phyloP scores from a whole-genome alignment of 1,140 invertebrate species.

The Bombyx mandarina region DNA sequence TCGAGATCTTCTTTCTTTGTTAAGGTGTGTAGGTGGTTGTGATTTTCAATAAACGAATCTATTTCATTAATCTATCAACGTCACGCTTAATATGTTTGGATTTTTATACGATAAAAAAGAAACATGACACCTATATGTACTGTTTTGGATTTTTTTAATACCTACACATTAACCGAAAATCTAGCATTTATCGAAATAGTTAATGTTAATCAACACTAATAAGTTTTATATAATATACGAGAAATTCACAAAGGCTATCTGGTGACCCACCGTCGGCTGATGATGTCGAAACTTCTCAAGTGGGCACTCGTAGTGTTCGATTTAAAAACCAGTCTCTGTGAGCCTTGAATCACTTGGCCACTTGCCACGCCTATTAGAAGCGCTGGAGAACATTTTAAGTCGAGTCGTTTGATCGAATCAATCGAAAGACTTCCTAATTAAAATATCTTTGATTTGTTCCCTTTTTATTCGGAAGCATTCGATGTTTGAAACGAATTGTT shows the following conservation, averaged over 20 bases:
- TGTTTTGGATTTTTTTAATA: no score
- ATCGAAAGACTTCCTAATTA: slow-evolving; percentile 20
- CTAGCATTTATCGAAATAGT: no score
- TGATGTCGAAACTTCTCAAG: slow-evolving; percentile 51
- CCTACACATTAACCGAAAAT: no score
- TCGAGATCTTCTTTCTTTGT: no score
- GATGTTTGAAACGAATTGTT: neutral
- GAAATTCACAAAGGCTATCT: slow-evolving; percentile 9
- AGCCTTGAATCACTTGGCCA: slow-evolving; percentile 52
- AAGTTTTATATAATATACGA: no score
- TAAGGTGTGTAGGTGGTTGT: no score
- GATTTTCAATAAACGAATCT: no score
- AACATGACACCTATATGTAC: no score
- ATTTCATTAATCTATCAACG: no score
- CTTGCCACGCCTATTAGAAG: slow-evolving; percentile 52
- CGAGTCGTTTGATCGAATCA: slow-evolving; percentile 18
- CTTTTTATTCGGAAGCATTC: neutral
- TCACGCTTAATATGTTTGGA: no score
- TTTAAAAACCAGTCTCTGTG: slow-evolving; percentile 51
- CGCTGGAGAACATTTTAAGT: slow-evolving; percentile 29
- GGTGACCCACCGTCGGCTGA: slow-evolving; percentile 21
- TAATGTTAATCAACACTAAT: no score
- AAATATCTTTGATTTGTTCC: slow-evolving; percentile 3
- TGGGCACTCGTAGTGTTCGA: slow-evolving; percentile 35
- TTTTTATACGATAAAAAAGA: no score